Percentiles rank a stretch among this genome's conserved stretches.
phyloP scores from a whole-genome alignment of 1,140 invertebrate species.

The Helicoverpa armigera region DNA sequence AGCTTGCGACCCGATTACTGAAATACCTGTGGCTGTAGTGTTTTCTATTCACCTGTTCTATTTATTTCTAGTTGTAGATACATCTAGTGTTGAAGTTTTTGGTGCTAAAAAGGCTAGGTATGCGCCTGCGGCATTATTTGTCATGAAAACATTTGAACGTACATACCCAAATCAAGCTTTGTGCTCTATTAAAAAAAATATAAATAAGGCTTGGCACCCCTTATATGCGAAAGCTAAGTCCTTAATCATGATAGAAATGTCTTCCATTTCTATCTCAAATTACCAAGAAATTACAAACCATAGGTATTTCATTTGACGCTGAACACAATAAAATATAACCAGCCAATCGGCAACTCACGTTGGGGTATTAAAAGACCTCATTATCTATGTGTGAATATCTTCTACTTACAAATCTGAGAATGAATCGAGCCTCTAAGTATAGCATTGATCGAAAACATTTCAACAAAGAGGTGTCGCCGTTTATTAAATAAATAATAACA shows the following conservation, averaged over 20 bases:
- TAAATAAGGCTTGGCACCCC: too few species aligned
- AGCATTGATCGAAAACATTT: conserved; percentile 72
- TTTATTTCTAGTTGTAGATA: conserved; percentile 51
- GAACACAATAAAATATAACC: not conserved
- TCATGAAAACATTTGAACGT: too few species aligned
- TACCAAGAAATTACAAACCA: not conserved
- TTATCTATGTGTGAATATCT: conserved; percentile 48
- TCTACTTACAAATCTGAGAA: conserved; percentile 62
- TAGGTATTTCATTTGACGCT: not conserved
- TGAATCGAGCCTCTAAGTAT: conserved; percentile 64
- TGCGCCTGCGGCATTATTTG: too few species aligned
- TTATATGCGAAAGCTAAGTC: too few species aligned
- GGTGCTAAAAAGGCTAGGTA: not conserved
- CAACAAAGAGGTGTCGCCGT: conserved; percentile 75
- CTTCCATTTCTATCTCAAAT: not conserved
- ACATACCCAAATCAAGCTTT: too few species aligned
- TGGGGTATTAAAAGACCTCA: conserved; percentile 27
- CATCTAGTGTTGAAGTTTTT: not conserved
- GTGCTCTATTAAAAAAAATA: too few species aligned
- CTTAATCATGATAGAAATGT: too few species aligned
- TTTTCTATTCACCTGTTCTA: conserved; percentile 76
- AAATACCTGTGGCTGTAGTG: conserved; percentile 51
- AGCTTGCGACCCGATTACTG: conserved; percentile 80
- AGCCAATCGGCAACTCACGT: not conserved
- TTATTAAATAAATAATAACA: conserved; percentile 85